These are phyloP conservation scores for Micrasema minimum DNA, from an alignment of 1,140 invertebrate genomes.

Conservation along the genomic window DNA sequence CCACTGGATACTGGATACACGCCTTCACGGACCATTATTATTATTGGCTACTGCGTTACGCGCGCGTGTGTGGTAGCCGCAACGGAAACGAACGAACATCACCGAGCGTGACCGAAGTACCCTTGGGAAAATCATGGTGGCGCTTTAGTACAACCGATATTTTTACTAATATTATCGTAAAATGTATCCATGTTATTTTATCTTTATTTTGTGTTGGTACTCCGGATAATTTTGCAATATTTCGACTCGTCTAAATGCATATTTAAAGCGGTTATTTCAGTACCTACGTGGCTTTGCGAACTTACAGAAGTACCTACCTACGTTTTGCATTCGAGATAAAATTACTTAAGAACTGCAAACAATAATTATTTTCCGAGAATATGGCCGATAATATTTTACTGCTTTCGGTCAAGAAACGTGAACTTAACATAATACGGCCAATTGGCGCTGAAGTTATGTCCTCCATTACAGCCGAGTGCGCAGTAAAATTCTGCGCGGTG, in stretches of 20 bases:
- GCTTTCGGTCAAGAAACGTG: slow-evolving; percentile 28
- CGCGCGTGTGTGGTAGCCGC: slow-evolving; percentile 41
- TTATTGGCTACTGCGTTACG: slow-evolving; percentile 37
- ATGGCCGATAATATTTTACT: slow-evolving; percentile 25
- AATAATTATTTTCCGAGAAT: slow-evolving; percentile 20
- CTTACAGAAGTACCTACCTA: too few species aligned
- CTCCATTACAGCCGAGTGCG: slow-evolving; percentile 20
- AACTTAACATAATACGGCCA: slow-evolving; percentile 12
- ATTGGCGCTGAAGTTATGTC: slow-evolving; percentile 34
- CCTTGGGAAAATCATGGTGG: too few species aligned
- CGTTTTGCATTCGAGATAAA: too few species aligned
- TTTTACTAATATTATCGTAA: too few species aligned
- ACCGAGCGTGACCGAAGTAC: too few species aligned
- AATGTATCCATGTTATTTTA: too few species aligned
- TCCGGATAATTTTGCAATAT: too few species aligned
- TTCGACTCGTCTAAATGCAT: too few species aligned
- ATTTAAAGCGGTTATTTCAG: too few species aligned
- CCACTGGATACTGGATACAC: background rate
- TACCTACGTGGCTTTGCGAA: too few species aligned
- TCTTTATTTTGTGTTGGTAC: too few species aligned
- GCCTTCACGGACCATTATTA: background rate
- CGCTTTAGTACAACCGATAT: too few species aligned
- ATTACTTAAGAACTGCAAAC: background rate
- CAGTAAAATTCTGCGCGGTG: slow-evolving; percentile 30
- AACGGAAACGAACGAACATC: background rate